phyloP scores from a whole-genome alignment of 2,888 invertebrate species.

The Podotricha telesiphe region DNA sequence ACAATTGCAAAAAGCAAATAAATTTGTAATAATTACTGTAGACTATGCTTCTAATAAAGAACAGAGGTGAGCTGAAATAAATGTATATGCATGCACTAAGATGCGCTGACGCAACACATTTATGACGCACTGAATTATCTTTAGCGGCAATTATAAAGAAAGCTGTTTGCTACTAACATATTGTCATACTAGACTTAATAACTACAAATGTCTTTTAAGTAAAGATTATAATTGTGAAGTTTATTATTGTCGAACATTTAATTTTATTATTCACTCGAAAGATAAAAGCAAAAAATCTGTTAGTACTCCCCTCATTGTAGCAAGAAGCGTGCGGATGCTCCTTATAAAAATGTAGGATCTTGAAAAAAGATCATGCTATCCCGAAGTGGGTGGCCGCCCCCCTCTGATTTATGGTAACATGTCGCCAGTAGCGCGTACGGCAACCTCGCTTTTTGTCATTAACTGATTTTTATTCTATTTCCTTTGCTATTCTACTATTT shows the following conservation, averaged over 20 bases:
- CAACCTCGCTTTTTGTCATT: slow-evolving; percentile 79
- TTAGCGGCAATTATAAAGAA: slow-evolving; percentile 10
- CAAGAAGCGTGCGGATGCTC: slow-evolving; percentile 59
- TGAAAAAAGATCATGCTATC: slow-evolving; percentile 80
- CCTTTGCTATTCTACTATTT: slow-evolving; percentile 45
- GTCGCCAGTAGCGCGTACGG: slow-evolving; percentile 75
- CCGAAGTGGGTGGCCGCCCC: slow-evolving; percentile 64
- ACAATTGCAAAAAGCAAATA: background rate
- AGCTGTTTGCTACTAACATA: background rate
- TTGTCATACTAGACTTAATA: slow-evolving; percentile 8
- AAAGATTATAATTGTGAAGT: slow-evolving; percentile 19
- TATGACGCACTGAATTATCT: background rate
- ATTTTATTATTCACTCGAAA: slow-evolving; percentile 34
- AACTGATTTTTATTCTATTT: slow-evolving; percentile 77
- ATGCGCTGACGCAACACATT: slow-evolving; percentile 12
- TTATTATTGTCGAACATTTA: slow-evolving; percentile 29
- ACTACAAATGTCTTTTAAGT: slow-evolving; percentile 3
- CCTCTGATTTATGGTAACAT: slow-evolving; percentile 83
- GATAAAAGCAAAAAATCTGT: slow-evolving; percentile 40
- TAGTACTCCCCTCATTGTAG: slow-evolving; percentile 38
- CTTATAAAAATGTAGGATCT: slow-evolving; percentile 83
- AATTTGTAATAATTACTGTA: background rate
- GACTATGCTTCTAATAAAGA: background rate
- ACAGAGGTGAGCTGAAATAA: background rate
- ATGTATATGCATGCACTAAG: background rate